Conservation (phyloP, 2,888 invertebrate species). For the Drosophila bunnanda region DNA sequence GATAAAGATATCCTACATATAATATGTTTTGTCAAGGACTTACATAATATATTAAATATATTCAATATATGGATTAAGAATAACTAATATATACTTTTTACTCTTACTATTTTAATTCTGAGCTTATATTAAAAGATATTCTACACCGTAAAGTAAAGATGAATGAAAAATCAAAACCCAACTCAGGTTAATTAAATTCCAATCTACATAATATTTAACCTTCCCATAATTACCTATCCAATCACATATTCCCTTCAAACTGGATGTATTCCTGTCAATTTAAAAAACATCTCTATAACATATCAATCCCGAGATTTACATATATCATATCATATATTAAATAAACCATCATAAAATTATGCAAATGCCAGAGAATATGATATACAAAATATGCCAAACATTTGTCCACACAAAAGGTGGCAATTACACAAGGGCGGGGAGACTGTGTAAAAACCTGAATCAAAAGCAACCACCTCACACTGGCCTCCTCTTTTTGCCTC, state of each 20-base stretch:
- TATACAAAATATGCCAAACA: slow-evolving; percentile 74
- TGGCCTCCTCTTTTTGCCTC: slow-evolving; percentile 3
- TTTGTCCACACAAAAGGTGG: slow-evolving; percentile 63
- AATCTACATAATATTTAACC: neutral
- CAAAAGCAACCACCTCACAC: slow-evolving; percentile 57
- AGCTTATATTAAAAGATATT: too few relatives aligned
- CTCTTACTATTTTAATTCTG: too few relatives aligned
- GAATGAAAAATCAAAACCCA: slow-evolving; percentile 1
- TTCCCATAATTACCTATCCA: neutral
- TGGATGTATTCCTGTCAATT: slow-evolving; percentile 10
- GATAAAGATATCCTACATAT: too few relatives aligned
- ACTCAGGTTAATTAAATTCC: slow-evolving; percentile 5
- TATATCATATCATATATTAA: slow-evolving; percentile 32
- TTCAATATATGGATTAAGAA: too few relatives aligned
- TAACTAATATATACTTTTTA: too few relatives aligned
- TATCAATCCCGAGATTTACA: slow-evolving; percentile 22
- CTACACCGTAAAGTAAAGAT: too few relatives aligned
- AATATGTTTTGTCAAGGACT: too few relatives aligned
- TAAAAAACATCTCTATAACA: slow-evolving; percentile 5
- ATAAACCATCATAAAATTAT: slow-evolving; percentile 30
- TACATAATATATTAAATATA: too few relatives aligned
- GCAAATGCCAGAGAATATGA: slow-evolving; percentile 48
- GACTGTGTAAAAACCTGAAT: slow-evolving; percentile 22
- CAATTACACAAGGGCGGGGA: slow-evolving; percentile 65
- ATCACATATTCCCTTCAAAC: neutral